Evolutionary conservation across 2,113 vertebrate species (phyloP).

Genomic region (Myrmecobius fasciatus): DNA sequence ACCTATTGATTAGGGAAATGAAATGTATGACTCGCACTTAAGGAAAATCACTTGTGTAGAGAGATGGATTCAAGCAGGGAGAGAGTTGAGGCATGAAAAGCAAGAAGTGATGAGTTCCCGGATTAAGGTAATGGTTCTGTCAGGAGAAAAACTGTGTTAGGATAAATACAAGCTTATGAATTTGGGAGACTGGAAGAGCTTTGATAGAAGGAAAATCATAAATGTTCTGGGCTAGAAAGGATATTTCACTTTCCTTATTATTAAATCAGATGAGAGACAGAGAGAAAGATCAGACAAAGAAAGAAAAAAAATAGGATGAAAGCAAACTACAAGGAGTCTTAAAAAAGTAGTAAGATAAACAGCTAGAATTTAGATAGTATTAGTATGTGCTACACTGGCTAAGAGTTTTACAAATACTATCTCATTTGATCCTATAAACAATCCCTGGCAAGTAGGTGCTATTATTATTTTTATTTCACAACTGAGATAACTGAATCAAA

Average conservation of each 20-base stretch:
- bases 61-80: neutral
- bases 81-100: neutral
- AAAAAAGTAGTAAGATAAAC: neutral
- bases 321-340: neutral
- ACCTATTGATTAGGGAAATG: neutral
- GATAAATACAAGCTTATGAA: neutral
- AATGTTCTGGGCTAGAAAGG: neutral
- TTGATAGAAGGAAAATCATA: slow-evolving; percentile 22
- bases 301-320: neutral
- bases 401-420: neutral
- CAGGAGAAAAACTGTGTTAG: neutral
- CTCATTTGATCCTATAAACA: neutral
- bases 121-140: neutral
- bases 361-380: neutral
- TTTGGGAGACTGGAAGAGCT: slow-evolving; percentile 29
- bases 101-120: neutral
- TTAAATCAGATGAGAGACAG: slow-evolving; percentile 5
- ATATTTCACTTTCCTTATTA: neutral
- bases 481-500: neutral
- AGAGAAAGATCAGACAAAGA: neutral
- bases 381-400: neutral
- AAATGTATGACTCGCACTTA: neutral
- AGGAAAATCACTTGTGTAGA: neutral
- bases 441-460: neutral
- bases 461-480: neutral